phyloP scores from a whole-genome alignment of 2,113 vertebrate genomes.

The Hyperopisus bebe region DNA sequence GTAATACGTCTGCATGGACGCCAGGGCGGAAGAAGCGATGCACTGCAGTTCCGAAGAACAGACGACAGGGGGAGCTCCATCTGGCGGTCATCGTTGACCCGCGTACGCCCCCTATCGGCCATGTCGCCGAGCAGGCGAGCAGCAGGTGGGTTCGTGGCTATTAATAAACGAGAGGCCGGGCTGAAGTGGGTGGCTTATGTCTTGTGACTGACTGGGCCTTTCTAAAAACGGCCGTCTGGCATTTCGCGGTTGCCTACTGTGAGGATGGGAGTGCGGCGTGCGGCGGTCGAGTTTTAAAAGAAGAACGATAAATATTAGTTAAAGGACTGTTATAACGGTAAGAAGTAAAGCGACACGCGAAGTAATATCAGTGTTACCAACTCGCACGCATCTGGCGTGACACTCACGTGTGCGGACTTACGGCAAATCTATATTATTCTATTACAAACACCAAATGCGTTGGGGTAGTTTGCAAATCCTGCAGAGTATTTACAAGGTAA shows the following conservation, averaged over 20 bases:
- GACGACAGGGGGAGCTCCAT: not conserved
- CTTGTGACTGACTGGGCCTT: slow-evolving; percentile 38
- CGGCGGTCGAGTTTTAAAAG: not conserved
- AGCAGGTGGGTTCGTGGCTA: slow-evolving; percentile 46
- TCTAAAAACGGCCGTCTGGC: slow-evolving; percentile 19
- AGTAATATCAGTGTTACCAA: not conserved
- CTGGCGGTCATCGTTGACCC: not conserved
- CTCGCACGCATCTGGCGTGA: not conserved
- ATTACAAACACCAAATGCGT: not conserved
- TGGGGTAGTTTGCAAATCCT: not conserved
- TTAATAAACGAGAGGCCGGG: slow-evolving; percentile 46
- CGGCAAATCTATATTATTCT: not conserved
- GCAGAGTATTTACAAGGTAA: not conserved
- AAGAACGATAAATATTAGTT: not conserved
- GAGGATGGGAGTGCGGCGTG: not conserved
- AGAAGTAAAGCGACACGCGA: not conserved
- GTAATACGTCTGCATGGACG: not conserved
- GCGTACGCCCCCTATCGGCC: not conserved
- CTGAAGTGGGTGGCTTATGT: slow-evolving; percentile 32
- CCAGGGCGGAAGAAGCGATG: not conserved
- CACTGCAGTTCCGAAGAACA: not conserved
- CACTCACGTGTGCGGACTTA: not conserved
- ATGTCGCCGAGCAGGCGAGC: not conserved
- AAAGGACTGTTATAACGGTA: slow-evolving; percentile 4
- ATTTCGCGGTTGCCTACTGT: not conserved